A percentile compares a stretch with the other conserved stretches of the same genome.
phyloP scores from a whole-genome alignment of 2,797 vertebrate genomes.

The Pteronotus mesoamericanus region DNA sequence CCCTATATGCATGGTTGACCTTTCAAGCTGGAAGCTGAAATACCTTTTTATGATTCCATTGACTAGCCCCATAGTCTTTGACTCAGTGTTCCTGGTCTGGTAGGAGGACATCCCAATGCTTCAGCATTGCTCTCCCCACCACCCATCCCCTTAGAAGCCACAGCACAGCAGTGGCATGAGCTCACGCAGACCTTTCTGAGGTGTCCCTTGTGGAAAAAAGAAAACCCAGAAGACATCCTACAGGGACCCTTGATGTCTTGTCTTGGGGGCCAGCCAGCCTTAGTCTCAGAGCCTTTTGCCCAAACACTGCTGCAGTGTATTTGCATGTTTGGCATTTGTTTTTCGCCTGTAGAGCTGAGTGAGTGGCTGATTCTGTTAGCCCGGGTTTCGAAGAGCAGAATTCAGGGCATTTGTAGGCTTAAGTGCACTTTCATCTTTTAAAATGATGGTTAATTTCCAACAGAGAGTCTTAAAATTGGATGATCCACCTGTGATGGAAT shows the following conservation, averaged over 20 bases:
- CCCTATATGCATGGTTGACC: slow-evolving; percentile 44
- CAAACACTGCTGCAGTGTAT: background rate
- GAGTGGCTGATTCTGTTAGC: background rate
- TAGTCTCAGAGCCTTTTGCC: background rate
- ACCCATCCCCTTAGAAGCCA: background rate
- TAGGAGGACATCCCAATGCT: background rate
- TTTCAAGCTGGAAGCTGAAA: slow-evolving; percentile 52
- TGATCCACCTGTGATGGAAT: background rate
- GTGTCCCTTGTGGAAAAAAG: background rate
- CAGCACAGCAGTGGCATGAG: background rate
- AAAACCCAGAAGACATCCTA: background rate
- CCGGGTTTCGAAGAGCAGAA: background rate
- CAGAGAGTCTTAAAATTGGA: background rate
- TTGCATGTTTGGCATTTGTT: background rate
- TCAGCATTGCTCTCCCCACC: accelerated
- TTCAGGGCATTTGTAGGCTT: background rate
- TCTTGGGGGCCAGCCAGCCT: background rate
- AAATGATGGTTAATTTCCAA: background rate
- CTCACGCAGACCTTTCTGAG: background rate
- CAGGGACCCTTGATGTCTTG: background rate
- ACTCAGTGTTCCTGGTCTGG: background rate
- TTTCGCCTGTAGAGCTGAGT: background rate
- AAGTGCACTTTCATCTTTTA: background rate
- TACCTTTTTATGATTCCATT: slow-evolving; percentile 32
- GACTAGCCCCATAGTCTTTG: background rate